Evolutionary conservation across 2,888 invertebrate species (phyloP).

Genomic region (Eupithecia vulgata): DNA sequence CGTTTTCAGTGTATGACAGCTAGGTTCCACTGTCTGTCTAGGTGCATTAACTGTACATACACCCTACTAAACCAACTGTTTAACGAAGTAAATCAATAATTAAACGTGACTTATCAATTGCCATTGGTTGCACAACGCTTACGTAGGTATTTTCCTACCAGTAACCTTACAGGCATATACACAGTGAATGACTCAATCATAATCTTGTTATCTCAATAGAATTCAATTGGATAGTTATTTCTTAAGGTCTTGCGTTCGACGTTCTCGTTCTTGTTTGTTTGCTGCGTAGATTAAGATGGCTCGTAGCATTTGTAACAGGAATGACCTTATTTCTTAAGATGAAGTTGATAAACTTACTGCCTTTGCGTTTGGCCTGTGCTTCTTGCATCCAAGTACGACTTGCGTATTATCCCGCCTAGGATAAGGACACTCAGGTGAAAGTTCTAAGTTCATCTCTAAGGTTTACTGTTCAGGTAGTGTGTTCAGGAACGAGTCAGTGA

Average conservation of each 20-base stretch:
- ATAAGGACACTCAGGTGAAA: neutral
- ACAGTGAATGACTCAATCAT: conserved; percentile 2
- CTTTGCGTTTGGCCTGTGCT: neutral
- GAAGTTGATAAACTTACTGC: neutral
- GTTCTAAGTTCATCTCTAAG: no score
- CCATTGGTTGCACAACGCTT: neutral
- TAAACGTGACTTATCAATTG: conserved; percentile 6
- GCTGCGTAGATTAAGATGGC: neutral
- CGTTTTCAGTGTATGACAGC: neutral
- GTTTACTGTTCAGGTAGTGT: no score
- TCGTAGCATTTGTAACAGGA: neutral
- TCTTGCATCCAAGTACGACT: neutral
- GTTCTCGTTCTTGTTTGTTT: neutral
- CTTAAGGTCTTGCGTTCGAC: neutral
- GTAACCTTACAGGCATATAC: neutral
- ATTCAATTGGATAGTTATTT: conserved; percentile 41
- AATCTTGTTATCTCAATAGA: conserved; percentile 30
- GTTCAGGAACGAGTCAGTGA: no score
- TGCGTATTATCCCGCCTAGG: neutral
- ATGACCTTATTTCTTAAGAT: neutral
- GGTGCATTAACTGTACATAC: neutral
- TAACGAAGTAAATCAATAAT: neutral
- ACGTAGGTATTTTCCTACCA: neutral
- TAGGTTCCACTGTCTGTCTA: neutral
- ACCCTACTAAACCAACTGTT: neutral